Evolutionary conservation across 2,888 invertebrate genomes (phyloP), one percentile per base, ranked within the genome.

Genomic region (Drosophila sordidapex): DNA sequence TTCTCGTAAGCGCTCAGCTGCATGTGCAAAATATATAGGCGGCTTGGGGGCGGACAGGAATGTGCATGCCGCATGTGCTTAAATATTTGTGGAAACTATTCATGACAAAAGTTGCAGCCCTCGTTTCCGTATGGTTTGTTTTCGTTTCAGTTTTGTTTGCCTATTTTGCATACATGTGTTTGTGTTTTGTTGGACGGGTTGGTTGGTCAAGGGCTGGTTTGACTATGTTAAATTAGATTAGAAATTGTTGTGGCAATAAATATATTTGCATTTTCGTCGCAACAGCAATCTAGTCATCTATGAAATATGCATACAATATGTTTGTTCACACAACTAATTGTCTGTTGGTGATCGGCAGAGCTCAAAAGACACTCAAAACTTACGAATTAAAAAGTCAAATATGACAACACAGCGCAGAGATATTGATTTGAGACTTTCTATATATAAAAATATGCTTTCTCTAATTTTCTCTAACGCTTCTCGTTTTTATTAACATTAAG

Each of bases 161-260:
- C 70, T 73, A 67, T 71, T 83, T 75, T 74, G 79, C 82, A 87
- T 87, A 84, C 31, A 66, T 71, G 76, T 68, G 27, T 21, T 11
- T 31, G 15, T 65, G 40, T 43, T 18, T 40, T 40, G 56, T 29
- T 38, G 35, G 11, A 11, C 4, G 54, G 36, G 6, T 18, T n/a
- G 27, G 7, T n/a, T 38, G 56, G 27, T 57, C 27, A 29, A 29
- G 29, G 15, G 1, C n/a, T 46, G 46, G 46, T 29, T 57, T 57
- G 53, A 13, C 15, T 48, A 60, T 81, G 83, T 76, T 83, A 88
- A 86, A 83, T 88, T 83, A 84, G 84, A 86, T 84, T 78, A 72
- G 87, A 81, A 83, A 78, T 88, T 81, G 88, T 83, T 88, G 84
- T 67, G 69, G 69, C 86, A 67, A 85, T 87, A 83, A 83, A 87